Percentiles rank a stretch among this genome's conserved stretches.
phyloP scores from a whole-genome alignment of 2,113 vertebrate genomes.

The Centrocercus urophasianus region DNA sequence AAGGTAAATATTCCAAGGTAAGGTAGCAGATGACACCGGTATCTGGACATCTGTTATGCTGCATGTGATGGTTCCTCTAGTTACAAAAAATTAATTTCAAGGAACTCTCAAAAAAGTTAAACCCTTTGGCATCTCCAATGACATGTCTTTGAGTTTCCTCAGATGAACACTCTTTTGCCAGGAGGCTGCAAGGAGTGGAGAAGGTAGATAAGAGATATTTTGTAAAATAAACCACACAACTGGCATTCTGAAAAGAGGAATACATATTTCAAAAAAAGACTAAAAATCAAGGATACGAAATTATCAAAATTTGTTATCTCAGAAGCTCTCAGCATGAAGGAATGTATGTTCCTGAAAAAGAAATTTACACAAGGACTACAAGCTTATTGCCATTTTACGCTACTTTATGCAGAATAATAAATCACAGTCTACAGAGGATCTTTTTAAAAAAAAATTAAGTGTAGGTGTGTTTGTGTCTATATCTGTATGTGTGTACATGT shows the following conservation, averaged over 20 bases:
- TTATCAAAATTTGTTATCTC: constrained; percentile 23
- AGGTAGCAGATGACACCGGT: constrained; percentile 1
- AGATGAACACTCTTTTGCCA: background rate
- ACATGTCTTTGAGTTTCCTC: background rate
- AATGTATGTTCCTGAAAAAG: background rate
- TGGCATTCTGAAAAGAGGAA: background rate
- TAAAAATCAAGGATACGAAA: background rate
- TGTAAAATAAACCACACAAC: constrained; percentile 2
- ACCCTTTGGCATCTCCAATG: background rate
- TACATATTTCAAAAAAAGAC: background rate
- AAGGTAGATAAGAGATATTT: background rate
- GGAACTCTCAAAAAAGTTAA: constrained; percentile 17
- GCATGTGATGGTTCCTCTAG: background rate
- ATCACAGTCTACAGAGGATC: background rate
- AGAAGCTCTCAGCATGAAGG: constrained; percentile 3
- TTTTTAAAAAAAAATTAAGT: background rate
- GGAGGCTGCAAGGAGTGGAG: background rate
- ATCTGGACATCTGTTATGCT: constrained; percentile 3
- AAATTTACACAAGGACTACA: background rate
- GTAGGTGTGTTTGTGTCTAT: background rate
- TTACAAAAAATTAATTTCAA: background rate
- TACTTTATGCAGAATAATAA: background rate
- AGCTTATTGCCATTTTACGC: background rate
- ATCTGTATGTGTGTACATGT: background rate
- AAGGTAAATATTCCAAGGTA: background rate